These are phyloP conservation scores for Alethe diademata DNA, from an alignment of 2,113 vertebrate genomes.

Conservation along the genomic window DNA sequence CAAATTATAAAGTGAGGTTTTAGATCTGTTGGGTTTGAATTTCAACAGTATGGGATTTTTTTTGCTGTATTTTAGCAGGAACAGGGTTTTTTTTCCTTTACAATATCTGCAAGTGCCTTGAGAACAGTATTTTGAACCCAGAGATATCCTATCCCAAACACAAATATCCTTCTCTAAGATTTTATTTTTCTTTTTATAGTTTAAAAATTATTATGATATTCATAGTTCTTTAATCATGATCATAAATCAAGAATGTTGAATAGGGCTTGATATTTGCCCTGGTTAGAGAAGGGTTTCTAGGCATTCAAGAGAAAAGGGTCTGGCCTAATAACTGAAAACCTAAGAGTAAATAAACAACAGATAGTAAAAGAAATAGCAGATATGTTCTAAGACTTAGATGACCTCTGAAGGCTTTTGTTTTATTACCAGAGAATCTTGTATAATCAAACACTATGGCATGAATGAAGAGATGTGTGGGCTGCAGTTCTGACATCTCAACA, in stretches of 20 bases:
- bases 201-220: neutral
- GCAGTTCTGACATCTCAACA: neutral
- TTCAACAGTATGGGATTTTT: neutral
- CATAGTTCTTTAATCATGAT: neutral
- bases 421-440: neutral
- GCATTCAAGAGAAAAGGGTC: neutral
- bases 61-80: neutral
- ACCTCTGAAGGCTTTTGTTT: neutral
- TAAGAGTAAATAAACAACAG: neutral
- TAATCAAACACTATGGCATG: neutral
- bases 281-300: neutral
- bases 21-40: neutral
- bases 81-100: fast-evolving
- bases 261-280: neutral
- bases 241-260: neutral
- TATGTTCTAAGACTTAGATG: neutral
- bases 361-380: neutral
- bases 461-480: neutral
- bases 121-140: neutral
- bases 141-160: neutral
- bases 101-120: neutral
- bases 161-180: neutral
- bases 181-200: neutral
- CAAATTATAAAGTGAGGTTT: neutral
- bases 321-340: neutral